Evolutionary conservation across 35 echinoderm and acorn worm genomes (phyloP).

Genomic region (Ophiothrix spiculata): DNA sequence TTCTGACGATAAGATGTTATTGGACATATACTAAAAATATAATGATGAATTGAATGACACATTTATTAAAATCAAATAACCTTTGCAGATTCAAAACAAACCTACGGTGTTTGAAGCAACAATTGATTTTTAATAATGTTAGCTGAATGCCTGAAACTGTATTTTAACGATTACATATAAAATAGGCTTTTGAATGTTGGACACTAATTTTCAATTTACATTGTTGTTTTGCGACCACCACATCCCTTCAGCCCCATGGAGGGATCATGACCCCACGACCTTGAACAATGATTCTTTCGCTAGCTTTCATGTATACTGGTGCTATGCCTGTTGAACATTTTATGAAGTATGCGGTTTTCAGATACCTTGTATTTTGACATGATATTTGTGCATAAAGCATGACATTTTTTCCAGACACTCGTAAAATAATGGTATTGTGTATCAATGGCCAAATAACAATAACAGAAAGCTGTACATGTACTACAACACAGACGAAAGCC

Average conservation of each 20-base stretch:
- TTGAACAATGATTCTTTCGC: background rate
- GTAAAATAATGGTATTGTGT: slow-evolving; percentile 10
- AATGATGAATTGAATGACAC: too few species aligned
- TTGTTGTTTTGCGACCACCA: too few species aligned
- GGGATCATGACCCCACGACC: slow-evolving; percentile 2
- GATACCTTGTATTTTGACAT: background rate
- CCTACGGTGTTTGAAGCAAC: too few species aligned
- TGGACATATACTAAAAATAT: too few species aligned
- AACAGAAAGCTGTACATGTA: slow-evolving; percentile 9
- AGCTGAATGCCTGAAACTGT: too few species aligned
- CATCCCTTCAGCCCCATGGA: slow-evolving; percentile 3
- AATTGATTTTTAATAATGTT: too few species aligned
- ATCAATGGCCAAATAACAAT: background rate
- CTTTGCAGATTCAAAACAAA: too few species aligned
- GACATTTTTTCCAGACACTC: slow-evolving; percentile 2
- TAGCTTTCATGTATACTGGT: background rate
- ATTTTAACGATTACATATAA: too few species aligned
- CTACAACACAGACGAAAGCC: background rate
- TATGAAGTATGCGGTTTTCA: background rate
- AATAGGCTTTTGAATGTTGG: too few species aligned
- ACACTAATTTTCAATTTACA: too few species aligned
- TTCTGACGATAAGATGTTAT: too few species aligned
- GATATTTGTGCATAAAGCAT: slow-evolving; percentile 3
- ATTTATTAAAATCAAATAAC: too few species aligned
- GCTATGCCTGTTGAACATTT: slow-evolving; percentile 1